phyloP scores from a whole-genome alignment of 1,140 invertebrate genomes.

The Pseudomyrmex gracilis region DNA sequence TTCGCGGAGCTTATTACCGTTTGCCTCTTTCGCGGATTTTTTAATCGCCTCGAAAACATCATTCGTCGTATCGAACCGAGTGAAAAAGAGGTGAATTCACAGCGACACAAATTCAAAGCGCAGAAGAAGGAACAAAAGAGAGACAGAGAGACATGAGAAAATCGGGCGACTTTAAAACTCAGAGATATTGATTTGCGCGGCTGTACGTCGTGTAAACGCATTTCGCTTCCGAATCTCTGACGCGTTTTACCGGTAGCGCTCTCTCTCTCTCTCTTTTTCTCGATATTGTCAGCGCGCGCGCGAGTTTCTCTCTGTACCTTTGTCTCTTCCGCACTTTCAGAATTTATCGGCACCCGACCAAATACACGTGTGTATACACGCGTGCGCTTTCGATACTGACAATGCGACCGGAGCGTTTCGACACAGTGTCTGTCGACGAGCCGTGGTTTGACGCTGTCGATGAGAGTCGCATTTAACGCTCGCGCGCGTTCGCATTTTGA shows the following conservation, averaged over 20 bases:
- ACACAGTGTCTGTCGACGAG: slow-evolving; percentile 40
- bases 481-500: slow-evolving; percentile 5
- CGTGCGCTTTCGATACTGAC: slow-evolving; percentile 40
- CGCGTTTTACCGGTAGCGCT: slow-evolving; percentile 35
- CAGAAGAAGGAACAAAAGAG: slow-evolving; percentile 12
- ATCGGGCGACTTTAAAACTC: slow-evolving; percentile 52
- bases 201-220: slow-evolving; percentile 47
- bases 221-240: slow-evolving; percentile 61
- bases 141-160: background rate
- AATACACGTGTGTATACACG: slow-evolving; percentile 32
- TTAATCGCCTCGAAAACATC: slow-evolving; percentile 18
- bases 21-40: slow-evolving; percentile 18
- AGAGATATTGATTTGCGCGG: slow-evolving; percentile 55
- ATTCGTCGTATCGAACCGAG: background rate
- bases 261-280: background rate
- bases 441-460: slow-evolving; percentile 29
- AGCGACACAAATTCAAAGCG: slow-evolving; percentile 18
- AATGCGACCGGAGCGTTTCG: slow-evolving; percentile 28
- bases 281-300: slow-evolving; percentile 50
- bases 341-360: slow-evolving; percentile 56
- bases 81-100: slow-evolving; percentile 36
- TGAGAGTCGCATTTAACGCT: slow-evolving; percentile 39
- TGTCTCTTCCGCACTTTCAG: slow-evolving; percentile 48
- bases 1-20: too few species aligned
- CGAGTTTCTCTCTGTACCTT: slow-evolving; percentile 28